A percentile compares a stretch with the other conserved stretches of the same genome.
These are phyloP conservation scores for Alces alces DNA, from an alignment of 2,113 vertebrate species.

Conservation along the genomic window DNA sequence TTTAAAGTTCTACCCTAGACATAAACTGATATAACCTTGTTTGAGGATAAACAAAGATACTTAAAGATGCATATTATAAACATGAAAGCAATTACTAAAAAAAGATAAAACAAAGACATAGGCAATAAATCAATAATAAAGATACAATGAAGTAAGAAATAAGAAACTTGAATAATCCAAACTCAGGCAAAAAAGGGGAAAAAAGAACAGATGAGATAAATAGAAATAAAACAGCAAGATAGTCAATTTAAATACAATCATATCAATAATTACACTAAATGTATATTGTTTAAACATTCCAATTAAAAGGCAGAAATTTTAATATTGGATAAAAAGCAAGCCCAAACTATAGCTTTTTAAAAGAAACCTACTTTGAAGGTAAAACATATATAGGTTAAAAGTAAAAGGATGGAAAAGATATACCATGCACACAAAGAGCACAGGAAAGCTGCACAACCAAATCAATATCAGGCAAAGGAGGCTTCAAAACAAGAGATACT, in stretches of 20 bases:
- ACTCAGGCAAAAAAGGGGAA: not conserved
- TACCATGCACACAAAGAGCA: not conserved
- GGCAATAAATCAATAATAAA: not conserved
- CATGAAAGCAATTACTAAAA: not conserved
- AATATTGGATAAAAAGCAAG: not conserved
- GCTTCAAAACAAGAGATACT: not conserved
- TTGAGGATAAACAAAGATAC: not conserved
- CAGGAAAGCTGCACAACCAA: not conserved
- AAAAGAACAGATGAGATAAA: not conserved
- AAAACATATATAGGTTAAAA: not conserved
- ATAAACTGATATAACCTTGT: not conserved
- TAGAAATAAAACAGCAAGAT: constrained; percentile 2
- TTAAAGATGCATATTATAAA: not conserved
- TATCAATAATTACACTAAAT: not conserved
- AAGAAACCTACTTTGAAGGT: not conserved
- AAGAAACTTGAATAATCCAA: not conserved
- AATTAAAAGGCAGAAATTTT: not conserved
- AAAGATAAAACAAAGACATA: not conserved
- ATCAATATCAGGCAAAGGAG: not conserved
- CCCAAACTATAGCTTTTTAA: not conserved
- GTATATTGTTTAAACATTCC: not conserved
- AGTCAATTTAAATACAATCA: not conserved
- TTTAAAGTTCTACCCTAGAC: not conserved
- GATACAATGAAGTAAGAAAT: not conserved
- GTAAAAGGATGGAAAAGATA: not conserved